These are phyloP conservation scores for Centroberyx gerrardi DNA, from an alignment of 2,797 vertebrate species.

Conservation along the genomic window DNA sequence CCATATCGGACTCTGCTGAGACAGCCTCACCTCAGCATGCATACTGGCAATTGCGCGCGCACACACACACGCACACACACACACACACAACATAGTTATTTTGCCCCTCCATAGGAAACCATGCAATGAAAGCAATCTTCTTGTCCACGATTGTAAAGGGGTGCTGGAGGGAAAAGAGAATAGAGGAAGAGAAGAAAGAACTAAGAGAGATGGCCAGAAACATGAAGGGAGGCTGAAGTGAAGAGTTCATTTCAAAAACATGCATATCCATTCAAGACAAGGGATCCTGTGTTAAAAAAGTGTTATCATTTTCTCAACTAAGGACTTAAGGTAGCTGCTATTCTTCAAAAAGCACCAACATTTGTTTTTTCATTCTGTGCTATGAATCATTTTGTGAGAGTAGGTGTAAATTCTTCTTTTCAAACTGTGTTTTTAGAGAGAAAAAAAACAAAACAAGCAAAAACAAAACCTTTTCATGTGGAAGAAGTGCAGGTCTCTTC, in stretches of 20 bases:
- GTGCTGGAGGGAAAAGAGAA: neutral
- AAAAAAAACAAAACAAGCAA: neutral
- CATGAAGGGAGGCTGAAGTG: slow-evolving; percentile 19
- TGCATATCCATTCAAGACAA: slow-evolving; percentile 4
- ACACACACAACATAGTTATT: neutral
- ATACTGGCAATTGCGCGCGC: neutral
- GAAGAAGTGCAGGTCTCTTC: slow-evolving; percentile 10
- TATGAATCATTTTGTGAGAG: slow-evolving; percentile 26
- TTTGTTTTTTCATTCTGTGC: neutral
- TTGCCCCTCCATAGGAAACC: neutral
- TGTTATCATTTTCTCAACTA: slow-evolving; percentile 16
- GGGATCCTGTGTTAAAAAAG: neutral
- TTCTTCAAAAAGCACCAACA: slow-evolving; percentile 12
- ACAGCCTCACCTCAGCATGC: slow-evolving; percentile 17
- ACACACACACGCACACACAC: too few relatives aligned
- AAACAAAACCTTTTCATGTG: too few relatives aligned
- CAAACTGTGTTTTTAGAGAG: slow-evolving; percentile 35
- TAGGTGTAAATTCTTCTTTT: slow-evolving; percentile 1
- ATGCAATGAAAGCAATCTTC: neutral
- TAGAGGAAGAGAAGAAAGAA: slow-evolving; percentile 1
- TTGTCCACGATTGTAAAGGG: slow-evolving; percentile 15
- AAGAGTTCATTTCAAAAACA: slow-evolving; percentile 20
- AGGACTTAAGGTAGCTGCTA: slow-evolving; percentile 9
- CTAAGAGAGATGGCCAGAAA: slow-evolving; percentile 12
- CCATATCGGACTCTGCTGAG: neutral